Conservation (phyloP, 2,888 invertebrate genomes). For the Muschampia plurimacula region DNA sequence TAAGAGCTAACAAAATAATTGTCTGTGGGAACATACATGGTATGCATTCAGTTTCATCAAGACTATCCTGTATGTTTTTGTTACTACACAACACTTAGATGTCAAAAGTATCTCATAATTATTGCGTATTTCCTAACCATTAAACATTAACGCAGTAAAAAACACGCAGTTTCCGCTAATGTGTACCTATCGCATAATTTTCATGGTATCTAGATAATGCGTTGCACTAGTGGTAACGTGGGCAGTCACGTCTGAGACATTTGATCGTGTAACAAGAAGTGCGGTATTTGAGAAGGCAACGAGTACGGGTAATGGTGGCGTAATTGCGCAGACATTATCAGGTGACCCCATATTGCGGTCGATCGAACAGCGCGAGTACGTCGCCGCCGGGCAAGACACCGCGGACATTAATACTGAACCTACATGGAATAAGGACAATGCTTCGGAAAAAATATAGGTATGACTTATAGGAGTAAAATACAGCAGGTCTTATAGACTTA, state of each 20-base stretch:
- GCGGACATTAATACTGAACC: constrained; percentile 9
- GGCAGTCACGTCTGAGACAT: constrained; percentile 80
- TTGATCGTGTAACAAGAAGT: constrained; percentile 78
- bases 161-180: constrained; percentile 41
- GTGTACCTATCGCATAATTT: constrained; percentile 67
- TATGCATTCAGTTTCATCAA: not conserved
- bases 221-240: constrained; percentile 66
- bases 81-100: not conserved
- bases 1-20: too few relatives aligned
- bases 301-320: constrained; percentile 67
- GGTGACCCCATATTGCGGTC: constrained; percentile 82
- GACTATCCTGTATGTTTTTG: not conserved
- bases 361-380: constrained; percentile 55
- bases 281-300: constrained; percentile 65
- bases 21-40: too few relatives aligned
- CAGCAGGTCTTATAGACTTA: too few relatives aligned
- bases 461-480: too few relatives aligned
- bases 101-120: not conserved
- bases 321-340: constrained; percentile 82
- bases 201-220: constrained; percentile 75
- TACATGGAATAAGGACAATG: constrained; percentile 24
- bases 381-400: constrained; percentile 53
- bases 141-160: constrained; percentile 18
- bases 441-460: constrained; percentile 1
- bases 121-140: constrained; percentile 1